These are phyloP conservation scores for Zaprionus nigranus DNA, from an alignment of 1,140 invertebrate genomes.

Conservation along the genomic window DNA sequence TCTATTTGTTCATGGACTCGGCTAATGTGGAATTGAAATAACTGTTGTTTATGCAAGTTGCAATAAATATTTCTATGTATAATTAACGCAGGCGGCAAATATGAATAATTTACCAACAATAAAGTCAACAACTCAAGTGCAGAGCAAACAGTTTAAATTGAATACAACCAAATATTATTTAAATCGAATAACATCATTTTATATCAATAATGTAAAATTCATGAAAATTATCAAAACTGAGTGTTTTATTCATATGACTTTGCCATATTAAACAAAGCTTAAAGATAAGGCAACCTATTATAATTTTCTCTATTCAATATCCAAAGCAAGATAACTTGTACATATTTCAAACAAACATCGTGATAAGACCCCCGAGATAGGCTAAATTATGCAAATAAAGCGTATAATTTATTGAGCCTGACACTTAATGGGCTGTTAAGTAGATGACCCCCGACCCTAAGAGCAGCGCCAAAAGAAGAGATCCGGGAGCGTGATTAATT, in stretches of 20 bases:
- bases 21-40: conserved; percentile 25
- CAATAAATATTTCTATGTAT: conserved; percentile 12
- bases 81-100: not conserved
- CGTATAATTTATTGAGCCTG: conserved; percentile 35
- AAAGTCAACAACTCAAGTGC: not conserved
- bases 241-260: not conserved
- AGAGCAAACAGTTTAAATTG: conserved; percentile 3
- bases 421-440: conserved; percentile 39
- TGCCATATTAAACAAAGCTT: not conserved
- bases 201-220: not conserved
- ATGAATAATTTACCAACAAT: not conserved
- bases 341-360: not conserved
- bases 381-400: conserved; percentile 38
- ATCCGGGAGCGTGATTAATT: conserved; percentile 55
- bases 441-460: conserved; percentile 15
- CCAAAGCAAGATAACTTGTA: not conserved
- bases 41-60: conserved; percentile 1
- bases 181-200: not conserved
- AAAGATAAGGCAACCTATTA: not conserved
- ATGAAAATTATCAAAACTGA: not conserved
- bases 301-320: not conserved
- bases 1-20: not conserved
- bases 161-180: not conserved
- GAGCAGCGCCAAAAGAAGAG: not conserved
- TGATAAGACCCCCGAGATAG: not conserved